These are phyloP conservation scores for Chionomys nivalis DNA, from an alignment of 2,113 vertebrate genomes.

Conservation along the genomic window DNA sequence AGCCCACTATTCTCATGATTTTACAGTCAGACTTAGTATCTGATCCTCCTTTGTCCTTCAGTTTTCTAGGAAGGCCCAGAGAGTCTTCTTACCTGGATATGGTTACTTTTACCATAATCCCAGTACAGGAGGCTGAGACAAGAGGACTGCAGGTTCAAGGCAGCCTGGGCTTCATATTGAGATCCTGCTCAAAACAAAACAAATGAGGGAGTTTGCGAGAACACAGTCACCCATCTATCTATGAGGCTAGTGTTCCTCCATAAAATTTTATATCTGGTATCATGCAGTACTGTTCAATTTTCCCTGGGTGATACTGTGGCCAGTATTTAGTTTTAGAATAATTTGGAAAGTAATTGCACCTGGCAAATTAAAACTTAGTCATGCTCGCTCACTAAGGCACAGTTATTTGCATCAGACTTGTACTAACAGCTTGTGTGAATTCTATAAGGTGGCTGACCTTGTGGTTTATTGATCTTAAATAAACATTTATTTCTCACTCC, in stretches of 20 bases:
- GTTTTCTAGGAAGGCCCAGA: background rate
- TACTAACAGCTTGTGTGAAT: conserved; percentile 19
- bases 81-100: background rate
- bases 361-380: conserved; percentile 18
- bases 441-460: background rate
- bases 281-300: background rate
- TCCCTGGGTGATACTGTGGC: background rate
- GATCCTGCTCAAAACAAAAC: background rate
- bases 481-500: conserved; percentile 24
- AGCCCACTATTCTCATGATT: background rate
- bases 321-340: background rate
- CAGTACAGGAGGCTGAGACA: background rate
- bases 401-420: conserved; percentile 55
- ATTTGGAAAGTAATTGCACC: conserved; percentile 39
- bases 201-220: background rate
- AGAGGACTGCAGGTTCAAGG: background rate
- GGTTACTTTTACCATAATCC: background rate
- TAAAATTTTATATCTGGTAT: conserved; percentile 10
- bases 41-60: background rate
- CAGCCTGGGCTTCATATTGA: background rate
- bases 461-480: conserved; percentile 34
- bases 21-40: background rate
- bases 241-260: background rate
- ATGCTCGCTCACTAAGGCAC: background rate
- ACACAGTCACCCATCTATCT: background rate